Evolutionary conservation across 2,888 invertebrate species (phyloP), one percentile per base, ranked within the genome.

Genomic region (Diplolepis rosae): DNA sequence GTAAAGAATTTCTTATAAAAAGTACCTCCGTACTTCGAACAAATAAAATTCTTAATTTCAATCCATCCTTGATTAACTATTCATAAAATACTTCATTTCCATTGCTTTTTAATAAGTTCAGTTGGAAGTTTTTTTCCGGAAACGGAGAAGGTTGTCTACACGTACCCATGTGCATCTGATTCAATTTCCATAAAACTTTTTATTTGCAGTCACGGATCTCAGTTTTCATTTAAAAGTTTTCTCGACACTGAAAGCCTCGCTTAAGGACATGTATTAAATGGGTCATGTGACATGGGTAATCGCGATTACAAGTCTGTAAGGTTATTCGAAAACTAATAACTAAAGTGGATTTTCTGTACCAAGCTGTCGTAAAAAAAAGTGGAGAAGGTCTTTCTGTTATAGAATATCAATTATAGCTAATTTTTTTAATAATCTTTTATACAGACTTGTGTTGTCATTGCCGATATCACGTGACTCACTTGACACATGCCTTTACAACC

Each of bases 81-180:
- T 61, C 61, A 61, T 61, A 61, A 61, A 61, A 61, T n/a, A 35
- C 61, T 61, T 7, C n/a, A 13, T 61, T 61, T 61, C 22, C 27
- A 61, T 61, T 61, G 27, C 61, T 39, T 61, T 61, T 61, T 61
- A 61, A 61, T 61, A 61, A 61, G 13, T 61, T 61, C 24, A 39
- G 24, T n/a, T 61, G 27, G 39, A 39, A 61, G 15, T 61, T 61
- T 61, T 42, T 35, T 61, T 61, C 24, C n/a, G 27, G 27, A 22
- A 22, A 24, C n/a, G 24, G 27, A 61, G 61, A 61, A 24, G 61
- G 15, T 61, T 61, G 39, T 42, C 61, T 61, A 39, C 61, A 39
- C 22, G 35, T 39, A 39, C 6, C n/a, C 24, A n/a, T 61, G 61
- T 61, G 39, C 39, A 61, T 61, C 39, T 61, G 61, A 61, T 61